Conservation (phyloP, 2,797 vertebrate genomes). For the Pseudochirops cupreus region DNA sequence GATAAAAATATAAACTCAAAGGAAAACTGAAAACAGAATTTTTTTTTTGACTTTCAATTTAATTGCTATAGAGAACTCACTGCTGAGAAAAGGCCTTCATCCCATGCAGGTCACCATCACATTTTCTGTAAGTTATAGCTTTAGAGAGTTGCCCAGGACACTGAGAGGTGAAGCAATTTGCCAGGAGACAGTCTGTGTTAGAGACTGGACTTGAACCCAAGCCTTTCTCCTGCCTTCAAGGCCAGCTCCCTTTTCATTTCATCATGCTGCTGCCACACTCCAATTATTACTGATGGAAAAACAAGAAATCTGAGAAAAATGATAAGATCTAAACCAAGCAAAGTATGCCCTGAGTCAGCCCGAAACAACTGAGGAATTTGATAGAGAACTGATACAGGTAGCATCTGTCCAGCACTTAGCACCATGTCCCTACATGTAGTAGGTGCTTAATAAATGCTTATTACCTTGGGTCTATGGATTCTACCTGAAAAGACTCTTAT, state of each 20-base stretch:
- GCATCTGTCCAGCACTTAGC: neutral
- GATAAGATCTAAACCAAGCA: neutral
- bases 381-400: neutral
- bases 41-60: slow-evolving; percentile 6
- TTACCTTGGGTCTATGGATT: neutral
- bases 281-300: slow-evolving; percentile 48
- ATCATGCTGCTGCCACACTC: neutral
- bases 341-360: neutral
- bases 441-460: neutral
- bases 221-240: neutral
- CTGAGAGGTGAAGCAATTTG: neutral
- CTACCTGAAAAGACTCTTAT: neutral
- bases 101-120: neutral
- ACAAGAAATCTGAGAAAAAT: neutral
- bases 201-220: neutral
- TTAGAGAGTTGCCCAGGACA: neutral
- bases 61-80: neutral
- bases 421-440: neutral
- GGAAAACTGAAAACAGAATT: slow-evolving; percentile 39
- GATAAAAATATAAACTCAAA: slow-evolving; percentile 37
- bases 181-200: neutral
- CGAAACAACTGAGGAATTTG: neutral
- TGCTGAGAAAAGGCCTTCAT: neutral
- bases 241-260: neutral
- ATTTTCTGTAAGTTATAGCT: neutral